Evolutionary conservation across 2,113 vertebrate species (phyloP).

Genomic region (Etheostoma cragini): DNA sequence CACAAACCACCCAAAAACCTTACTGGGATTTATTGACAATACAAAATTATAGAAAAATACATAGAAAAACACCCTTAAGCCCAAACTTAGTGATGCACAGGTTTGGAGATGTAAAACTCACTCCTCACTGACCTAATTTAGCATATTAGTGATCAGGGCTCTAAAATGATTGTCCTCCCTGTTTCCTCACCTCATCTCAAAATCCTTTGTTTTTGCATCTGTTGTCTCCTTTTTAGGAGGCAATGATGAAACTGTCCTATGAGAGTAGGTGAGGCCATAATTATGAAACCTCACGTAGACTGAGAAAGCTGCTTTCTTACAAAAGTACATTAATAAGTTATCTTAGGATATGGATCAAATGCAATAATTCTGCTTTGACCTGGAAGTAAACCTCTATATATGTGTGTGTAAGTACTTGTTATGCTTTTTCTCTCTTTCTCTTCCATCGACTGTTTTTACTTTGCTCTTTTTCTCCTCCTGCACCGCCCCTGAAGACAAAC

Average conservation of each 20-base stretch:
- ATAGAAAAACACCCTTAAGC: not conserved
- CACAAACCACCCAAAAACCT: too few species aligned
- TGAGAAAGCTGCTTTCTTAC: slow-evolving; percentile 40
- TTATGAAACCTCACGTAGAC: slow-evolving; percentile 16
- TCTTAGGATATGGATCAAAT: slow-evolving; percentile 17
- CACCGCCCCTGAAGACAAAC: slow-evolving; percentile 40
- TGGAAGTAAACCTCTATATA: slow-evolving; percentile 55
- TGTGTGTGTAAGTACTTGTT: slow-evolving; percentile 57
- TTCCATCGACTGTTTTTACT: not conserved
- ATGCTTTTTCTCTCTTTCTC: slow-evolving; percentile 10
- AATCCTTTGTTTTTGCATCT: slow-evolving; percentile 17
- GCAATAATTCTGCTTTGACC: slow-evolving; percentile 43
- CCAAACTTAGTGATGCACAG: not conserved
- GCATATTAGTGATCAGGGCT: not conserved
- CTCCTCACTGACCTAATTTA: slow-evolving; percentile 29
- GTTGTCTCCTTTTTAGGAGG: slow-evolving; percentile 13
- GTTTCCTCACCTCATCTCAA: slow-evolving; percentile 28
- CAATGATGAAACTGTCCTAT: slow-evolving; percentile 32
- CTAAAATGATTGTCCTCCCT: not conserved
- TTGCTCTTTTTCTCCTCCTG: slow-evolving; percentile 3
- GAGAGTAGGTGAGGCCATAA: slow-evolving; percentile 30
- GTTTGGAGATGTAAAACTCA: slow-evolving; percentile 5
- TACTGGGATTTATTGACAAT: slow-evolving; percentile 2
- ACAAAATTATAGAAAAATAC: not conserved
- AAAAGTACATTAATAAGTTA: slow-evolving; percentile 5